A percentile compares a stretch with the other conserved stretches of the same genome.
Conservation (phyloP, 2,888 invertebrate species). For the Dryobotodes eremita region DNA sequence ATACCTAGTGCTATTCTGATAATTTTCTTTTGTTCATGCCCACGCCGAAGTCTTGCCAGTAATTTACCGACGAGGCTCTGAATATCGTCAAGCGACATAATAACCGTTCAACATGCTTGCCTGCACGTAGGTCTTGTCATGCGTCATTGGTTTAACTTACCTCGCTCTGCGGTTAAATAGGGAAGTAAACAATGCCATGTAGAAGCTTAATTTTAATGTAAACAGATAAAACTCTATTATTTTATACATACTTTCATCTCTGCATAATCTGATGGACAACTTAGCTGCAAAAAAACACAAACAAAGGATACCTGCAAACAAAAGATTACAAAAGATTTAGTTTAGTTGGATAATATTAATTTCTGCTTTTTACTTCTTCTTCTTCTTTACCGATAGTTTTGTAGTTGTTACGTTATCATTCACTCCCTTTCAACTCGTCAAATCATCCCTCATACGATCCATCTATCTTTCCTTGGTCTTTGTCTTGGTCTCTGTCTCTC, state of each 20-base stretch:
- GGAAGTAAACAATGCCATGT: slow-evolving; percentile 9
- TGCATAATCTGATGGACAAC: neutral
- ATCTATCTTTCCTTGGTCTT: neutral
- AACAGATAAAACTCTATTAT: neutral
- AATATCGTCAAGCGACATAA: neutral
- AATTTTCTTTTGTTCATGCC: neutral
- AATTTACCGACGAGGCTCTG: too few relatives aligned
- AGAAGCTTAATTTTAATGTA: neutral
- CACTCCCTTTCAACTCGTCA: neutral
- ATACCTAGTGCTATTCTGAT: neutral
- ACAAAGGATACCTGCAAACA: too few relatives aligned
- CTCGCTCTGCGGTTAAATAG: slow-evolving; percentile 1
- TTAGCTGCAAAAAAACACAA: neutral
- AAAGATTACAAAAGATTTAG: neutral
- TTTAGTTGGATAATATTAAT: neutral
- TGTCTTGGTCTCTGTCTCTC: neutral
- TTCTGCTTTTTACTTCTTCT: neutral
- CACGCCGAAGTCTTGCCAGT: neutral
- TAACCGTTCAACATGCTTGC: neutral
- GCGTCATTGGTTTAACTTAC: slow-evolving; percentile 24
- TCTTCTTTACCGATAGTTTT: neutral
- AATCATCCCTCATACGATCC: neutral
- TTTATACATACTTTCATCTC: neutral
- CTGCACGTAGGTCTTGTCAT: slow-evolving; percentile 23
- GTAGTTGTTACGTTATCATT: neutral